Conservation (phyloP, 2,797 vertebrate species). For the Centroberyx gerrardi region DNA sequence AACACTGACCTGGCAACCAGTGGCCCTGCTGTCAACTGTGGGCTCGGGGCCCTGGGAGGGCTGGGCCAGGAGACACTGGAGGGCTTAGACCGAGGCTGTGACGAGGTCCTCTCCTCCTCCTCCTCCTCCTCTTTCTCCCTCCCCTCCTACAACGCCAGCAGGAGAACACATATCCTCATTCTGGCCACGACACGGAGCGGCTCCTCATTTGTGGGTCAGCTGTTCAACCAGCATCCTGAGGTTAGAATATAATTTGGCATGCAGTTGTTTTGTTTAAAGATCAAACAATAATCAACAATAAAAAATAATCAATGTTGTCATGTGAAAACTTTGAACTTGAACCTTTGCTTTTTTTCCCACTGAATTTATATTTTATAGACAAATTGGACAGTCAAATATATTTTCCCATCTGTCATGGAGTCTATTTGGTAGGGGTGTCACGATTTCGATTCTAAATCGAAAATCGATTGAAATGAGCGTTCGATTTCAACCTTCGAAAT, state of each 20-base stretch:
- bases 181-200: constrained; percentile 93
- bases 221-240: constrained; percentile 95
- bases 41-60: constrained; percentile 28
- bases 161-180: constrained; percentile 92
- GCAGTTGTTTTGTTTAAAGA: not conserved
- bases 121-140: constrained; percentile 69
- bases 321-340: not conserved
- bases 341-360: not conserved
- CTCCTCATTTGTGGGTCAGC: constrained; percentile 94
- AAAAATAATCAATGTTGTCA: not conserved
- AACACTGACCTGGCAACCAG: constrained; percentile 13
- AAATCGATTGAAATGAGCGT: too few species aligned
- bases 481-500: too few species aligned
- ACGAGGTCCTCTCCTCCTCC: constrained; percentile 72
- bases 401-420: too few species aligned
- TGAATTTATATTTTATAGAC: too few species aligned
- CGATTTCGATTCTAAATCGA: too few species aligned
- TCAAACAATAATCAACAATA: not conserved
- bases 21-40: constrained; percentile 57
- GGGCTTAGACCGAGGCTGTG: constrained; percentile 84
- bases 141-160: constrained; percentile 83
- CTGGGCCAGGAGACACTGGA: constrained; percentile 74
- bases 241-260: constrained; percentile 25
- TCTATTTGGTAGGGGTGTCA: too few species aligned
- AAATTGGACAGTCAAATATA: too few species aligned